A percentile compares a stretch with the other conserved stretches of the same genome.
phyloP scores from a whole-genome alignment of 2,888 invertebrate species.

The Gibbula magus region DNA sequence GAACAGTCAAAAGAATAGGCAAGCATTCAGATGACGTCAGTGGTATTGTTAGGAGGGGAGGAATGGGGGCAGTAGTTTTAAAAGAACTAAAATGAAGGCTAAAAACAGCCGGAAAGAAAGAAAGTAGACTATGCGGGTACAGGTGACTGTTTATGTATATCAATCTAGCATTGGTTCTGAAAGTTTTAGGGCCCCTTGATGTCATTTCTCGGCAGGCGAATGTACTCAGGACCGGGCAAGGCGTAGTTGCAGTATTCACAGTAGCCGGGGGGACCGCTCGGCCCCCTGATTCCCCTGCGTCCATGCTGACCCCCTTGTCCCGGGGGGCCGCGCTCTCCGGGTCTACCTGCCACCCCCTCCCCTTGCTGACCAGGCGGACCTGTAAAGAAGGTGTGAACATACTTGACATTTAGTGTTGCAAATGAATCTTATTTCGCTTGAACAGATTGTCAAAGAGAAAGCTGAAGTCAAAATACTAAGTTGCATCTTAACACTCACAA shows the following conservation, averaged over 20 bases:
- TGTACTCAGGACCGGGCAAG: constrained; percentile 46
- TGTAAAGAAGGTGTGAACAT: constrained; percentile 38
- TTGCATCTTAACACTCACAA: no score
- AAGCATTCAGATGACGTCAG: not conserved
- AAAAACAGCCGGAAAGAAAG: not conserved
- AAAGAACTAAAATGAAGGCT: not conserved
- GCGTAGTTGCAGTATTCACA: constrained; percentile 80
- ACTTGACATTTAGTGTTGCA: no score
- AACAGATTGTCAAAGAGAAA: no score
- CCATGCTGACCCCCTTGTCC: constrained; percentile 68
- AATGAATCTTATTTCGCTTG: no score
- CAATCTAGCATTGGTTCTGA: constrained; percentile 1
- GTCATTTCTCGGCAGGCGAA: constrained; percentile 53
- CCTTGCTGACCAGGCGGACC: constrained; percentile 81
- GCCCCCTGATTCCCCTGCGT: constrained; percentile 80
- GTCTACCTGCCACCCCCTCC: constrained; percentile 82
- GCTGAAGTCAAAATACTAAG: no score
- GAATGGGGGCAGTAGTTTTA: not conserved
- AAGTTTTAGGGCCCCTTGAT: constrained; percentile 65
- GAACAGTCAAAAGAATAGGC: no score
- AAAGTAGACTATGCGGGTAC: constrained; percentile 10
- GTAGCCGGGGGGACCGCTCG: constrained; percentile 76
- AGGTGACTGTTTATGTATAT: constrained; percentile 8
- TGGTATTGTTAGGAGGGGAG: not conserved
- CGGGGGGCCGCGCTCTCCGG: constrained; percentile 80